Evolutionary conservation across 2,113 vertebrate species (phyloP).

Genomic region (Rhabdomys dilectus): DNA sequence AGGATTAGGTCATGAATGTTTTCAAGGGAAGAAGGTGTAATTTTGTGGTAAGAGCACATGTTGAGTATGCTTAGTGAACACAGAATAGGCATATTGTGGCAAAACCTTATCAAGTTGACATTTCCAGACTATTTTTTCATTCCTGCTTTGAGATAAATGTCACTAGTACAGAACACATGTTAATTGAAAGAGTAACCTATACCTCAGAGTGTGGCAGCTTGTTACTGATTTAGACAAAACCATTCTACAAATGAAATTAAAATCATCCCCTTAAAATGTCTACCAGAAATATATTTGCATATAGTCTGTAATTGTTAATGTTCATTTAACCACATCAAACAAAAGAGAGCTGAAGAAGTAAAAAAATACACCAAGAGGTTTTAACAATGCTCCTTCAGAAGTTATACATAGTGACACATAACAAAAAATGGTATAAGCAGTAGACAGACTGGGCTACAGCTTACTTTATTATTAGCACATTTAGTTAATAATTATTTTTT

Average conservation of each 20-base stretch:
- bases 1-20: not conserved
- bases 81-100: not conserved
- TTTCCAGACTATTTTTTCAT: not conserved
- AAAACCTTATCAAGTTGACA: not conserved
- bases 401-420: not conserved
- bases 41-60: not conserved
- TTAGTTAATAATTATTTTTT: not conserved
- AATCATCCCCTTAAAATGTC: not conserved
- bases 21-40: not conserved
- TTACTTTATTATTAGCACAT: not conserved
- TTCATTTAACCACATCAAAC: accelerated
- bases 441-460: not conserved
- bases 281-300: not conserved
- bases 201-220: not conserved
- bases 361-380: not conserved
- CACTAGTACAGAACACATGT: not conserved
- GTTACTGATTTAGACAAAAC: not conserved
- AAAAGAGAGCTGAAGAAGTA: not conserved
- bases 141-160: not conserved
- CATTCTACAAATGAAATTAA: not conserved
- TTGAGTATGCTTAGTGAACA: not conserved
- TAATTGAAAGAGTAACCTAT: not conserved
- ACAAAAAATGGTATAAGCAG: not conserved
- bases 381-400: not conserved
- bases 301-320: not conserved